Evolutionary conservation across 92 coral and sea anemone species (phyloP).

Genomic region (Actinostola sp.): DNA sequence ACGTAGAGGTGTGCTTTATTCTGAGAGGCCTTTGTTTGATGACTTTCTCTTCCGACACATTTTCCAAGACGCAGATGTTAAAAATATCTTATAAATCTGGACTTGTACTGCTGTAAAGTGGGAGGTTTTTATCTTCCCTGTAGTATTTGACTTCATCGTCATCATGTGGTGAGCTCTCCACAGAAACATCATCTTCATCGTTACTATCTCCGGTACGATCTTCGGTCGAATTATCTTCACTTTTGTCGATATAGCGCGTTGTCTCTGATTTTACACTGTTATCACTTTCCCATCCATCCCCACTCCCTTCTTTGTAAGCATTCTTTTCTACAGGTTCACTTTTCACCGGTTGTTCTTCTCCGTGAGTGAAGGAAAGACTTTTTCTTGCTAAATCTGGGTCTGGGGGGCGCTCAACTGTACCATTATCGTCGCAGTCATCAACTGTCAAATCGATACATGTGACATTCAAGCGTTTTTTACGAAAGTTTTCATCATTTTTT

Average conservation of each 20-base stretch:
- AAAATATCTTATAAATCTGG: slow-evolving; percentile 44
- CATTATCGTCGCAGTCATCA: neutral
- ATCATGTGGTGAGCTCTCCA: neutral
- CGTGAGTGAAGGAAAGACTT: neutral
- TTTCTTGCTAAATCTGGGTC: neutral
- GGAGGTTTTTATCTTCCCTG: slow-evolving; percentile 12
- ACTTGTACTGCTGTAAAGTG: slow-evolving; percentile 6
- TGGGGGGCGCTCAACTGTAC: no score
- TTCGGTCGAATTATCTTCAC: neutral
- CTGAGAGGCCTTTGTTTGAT: slow-evolving; percentile 16
- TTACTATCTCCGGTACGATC: neutral
- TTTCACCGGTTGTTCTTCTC: neutral
- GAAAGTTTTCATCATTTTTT: slow-evolving; percentile 4
- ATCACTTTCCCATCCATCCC: neutral
- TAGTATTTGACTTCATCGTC: slow-evolving; percentile 10
- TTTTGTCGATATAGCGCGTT: no score
- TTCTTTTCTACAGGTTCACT: neutral
- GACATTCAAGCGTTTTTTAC: neutral
- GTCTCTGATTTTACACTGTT: neutral
- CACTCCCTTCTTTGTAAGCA: neutral
- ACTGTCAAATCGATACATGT: neutral
- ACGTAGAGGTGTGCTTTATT: slow-evolving; percentile 40
- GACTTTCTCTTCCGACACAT: slow-evolving; percentile 29
- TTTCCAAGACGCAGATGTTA: slow-evolving; percentile 15
- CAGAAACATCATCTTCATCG: neutral